Evolutionary conservation across 2,797 vertebrate genomes (phyloP), one percentile per base, ranked within the genome.

Genomic region (Nannoperca obscura): DNA sequence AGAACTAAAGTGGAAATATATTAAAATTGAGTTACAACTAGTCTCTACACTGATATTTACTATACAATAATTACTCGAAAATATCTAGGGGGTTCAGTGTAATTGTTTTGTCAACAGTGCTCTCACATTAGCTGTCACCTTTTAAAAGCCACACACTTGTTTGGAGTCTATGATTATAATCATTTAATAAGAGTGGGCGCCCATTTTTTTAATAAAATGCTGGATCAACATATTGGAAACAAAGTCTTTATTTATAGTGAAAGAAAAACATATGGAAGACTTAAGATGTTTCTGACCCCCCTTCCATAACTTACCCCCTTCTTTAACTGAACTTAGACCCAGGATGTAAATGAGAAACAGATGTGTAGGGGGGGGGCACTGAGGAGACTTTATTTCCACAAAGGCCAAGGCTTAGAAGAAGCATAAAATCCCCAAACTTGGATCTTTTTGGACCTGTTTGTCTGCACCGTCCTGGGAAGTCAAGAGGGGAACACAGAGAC

Each of bases 301-400:
- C 58, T n/a, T n/a, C 52, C 58, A 8, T 53, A 62, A 50, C 38
- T 59, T 36, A 50, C 8, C 57, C 64, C 30, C 55, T 42, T 60
- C 76, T 71, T 62, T 61, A 22, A 73, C 59, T 86, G 84, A 93
- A 83, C 90, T 85, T 84, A 88, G 77, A 88, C 74, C 85, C 49
- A 74, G 75, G 78, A 90, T 89, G 86, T 84, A 89, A 93, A 94
- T 91, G 78, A 90, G 88, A 89, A 93, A 78, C 91, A 93, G 87
- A 93, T 94, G 92, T 91, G 84, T 78, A 34, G 72, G 36, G 24
- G 36, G 58, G 68, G 64, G 63, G 55, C 9, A 47, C 20, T 1
- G 55, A 70, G 57, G 65, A 74, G 63, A 70, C 64, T 50, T 8
- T 81, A 63, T 82, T 83, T 84, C 83, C 70, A 84, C 53, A 88